Conservation (phyloP, 2,797 vertebrate genomes). For the Falco peregrinus region DNA sequence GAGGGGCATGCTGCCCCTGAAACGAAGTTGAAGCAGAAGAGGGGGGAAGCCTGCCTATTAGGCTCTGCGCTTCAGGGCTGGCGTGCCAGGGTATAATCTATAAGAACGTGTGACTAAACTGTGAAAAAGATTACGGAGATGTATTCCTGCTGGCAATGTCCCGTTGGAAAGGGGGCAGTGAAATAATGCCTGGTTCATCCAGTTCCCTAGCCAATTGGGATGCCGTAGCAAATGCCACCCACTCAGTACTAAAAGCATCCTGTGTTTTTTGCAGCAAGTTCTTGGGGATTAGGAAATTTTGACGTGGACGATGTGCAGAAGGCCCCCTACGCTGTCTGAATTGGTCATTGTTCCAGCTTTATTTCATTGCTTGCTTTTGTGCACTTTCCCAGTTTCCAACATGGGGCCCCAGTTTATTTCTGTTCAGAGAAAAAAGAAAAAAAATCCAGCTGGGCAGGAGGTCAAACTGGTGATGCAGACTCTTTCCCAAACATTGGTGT, state of each 20-base stretch:
- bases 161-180: background rate
- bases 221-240: constrained; percentile 42
- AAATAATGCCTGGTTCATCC: background rate
- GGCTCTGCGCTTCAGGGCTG: background rate
- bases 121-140: background rate
- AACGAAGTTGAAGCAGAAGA: background rate
- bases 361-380: background rate
- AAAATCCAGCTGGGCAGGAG: constrained; percentile 20
- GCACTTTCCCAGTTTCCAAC: background rate
- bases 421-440: background rate
- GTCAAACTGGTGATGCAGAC: background rate
- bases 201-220: background rate
- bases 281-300: background rate
- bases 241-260: background rate
- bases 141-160: background rate
- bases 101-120: background rate
- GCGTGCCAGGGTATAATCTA: background rate
- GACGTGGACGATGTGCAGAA: background rate
- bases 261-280: background rate
- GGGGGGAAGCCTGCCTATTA: background rate
- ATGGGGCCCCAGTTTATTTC: background rate
- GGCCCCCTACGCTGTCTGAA: background rate
- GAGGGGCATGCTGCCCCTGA: background rate
- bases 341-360: background rate
- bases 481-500: constrained; percentile 18